phyloP scores from a whole-genome alignment of 1,140 invertebrate species.

The Eufriesea mexicana region DNA sequence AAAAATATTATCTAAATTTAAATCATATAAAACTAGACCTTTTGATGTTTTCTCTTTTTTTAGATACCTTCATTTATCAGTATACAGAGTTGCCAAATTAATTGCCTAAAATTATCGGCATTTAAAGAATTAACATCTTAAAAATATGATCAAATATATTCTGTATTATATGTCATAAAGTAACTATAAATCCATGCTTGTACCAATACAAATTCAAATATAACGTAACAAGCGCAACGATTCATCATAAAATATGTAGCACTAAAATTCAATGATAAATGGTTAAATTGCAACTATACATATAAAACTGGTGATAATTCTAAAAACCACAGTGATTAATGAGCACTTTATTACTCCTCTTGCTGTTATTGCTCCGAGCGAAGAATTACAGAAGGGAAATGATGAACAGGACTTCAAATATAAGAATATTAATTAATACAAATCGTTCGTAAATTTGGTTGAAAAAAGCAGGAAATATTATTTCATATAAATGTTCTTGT shows the following conservation, averaged over 20 bases:
- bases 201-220: constrained; percentile 26
- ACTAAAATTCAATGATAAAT: constrained; percentile 35
- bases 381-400: constrained; percentile 19
- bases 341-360: constrained; percentile 13
- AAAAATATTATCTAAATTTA: constrained; percentile 19
- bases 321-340: not conserved
- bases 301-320: not conserved
- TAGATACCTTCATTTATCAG: not conserved
- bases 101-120: constrained; percentile 8
- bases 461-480: not conserved
- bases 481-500: not conserved
- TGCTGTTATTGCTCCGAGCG: constrained; percentile 17
- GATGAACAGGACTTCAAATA: not conserved
- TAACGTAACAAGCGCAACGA: constrained; percentile 32
- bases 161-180: not conserved
- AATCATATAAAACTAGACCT: constrained; percentile 11
- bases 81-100: not conserved
- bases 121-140: not conserved
- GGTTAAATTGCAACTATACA: not conserved
- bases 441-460: constrained; percentile 6
- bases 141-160: constrained; percentile 15
- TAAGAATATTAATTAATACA: not conserved
- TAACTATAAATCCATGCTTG: constrained; percentile 20
- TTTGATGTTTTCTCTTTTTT: not conserved
- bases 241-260: constrained; percentile 37